A percentile compares a stretch with the other conserved stretches of the same genome.
Evolutionary conservation across 1,140 invertebrate genomes (phyloP).

Genomic region (Subanguina moxae): DNA sequence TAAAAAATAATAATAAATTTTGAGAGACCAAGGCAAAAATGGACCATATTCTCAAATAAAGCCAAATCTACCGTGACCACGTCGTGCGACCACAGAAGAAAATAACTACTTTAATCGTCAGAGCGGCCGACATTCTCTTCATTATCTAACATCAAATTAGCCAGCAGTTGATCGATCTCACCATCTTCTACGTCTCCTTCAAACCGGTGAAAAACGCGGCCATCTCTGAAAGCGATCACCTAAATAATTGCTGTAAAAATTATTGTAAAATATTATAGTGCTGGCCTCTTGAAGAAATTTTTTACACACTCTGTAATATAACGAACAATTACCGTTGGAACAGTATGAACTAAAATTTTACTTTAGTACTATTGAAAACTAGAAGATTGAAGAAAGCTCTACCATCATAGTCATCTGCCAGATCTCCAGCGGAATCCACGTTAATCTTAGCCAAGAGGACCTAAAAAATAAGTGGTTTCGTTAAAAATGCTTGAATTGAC

Average conservation of each 20-base stretch:
- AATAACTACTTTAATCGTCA: neutral
- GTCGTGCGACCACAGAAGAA: neutral
- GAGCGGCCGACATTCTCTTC: neutral
- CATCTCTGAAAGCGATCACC: constrained; percentile 28
- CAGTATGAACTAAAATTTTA: constrained; percentile 22
- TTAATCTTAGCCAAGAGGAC: constrained; percentile 28
- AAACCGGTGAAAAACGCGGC: constrained; percentile 30
- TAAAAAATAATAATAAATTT: too few species aligned
- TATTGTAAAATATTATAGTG: neutral
- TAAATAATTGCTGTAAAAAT: too few species aligned
- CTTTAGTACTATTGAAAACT: too few species aligned
- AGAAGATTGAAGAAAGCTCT: neutral
- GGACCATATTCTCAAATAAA: too few species aligned
- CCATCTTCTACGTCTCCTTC: constrained; percentile 38
- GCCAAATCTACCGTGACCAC: too few species aligned
- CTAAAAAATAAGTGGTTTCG: constrained; percentile 23
- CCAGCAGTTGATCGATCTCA: constrained; percentile 25
- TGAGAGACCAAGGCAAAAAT: too few species aligned
- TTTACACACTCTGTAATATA: too few species aligned
- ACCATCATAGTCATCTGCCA: constrained; percentile 31
- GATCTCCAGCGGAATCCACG: constrained; percentile 28
- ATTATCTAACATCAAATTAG: neutral
- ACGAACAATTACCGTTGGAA: constrained; percentile 35
- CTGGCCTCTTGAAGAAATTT: neutral
- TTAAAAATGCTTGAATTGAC: too few species aligned